Conservation (phyloP, 35 echinoderm and acorn worm genomes). For the Apostichopus japonicus region DNA sequence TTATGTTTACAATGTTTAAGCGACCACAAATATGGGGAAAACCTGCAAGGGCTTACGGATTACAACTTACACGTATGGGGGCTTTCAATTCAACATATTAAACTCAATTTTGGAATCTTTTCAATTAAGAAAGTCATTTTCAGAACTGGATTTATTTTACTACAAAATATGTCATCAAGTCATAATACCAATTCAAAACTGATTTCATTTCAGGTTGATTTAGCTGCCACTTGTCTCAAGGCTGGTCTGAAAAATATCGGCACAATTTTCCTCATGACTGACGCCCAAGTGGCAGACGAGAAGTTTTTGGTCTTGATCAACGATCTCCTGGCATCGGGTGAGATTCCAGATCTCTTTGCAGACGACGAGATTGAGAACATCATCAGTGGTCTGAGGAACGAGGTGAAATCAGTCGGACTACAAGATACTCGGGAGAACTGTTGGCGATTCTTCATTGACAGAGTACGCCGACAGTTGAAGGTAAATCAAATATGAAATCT, state of each 20-base stretch:
- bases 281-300: slow-evolving; percentile 93
- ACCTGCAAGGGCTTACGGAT: no score
- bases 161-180: no score
- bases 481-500: slow-evolving; percentile 37
- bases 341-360: slow-evolving; percentile 92
- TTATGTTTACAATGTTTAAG: no score
- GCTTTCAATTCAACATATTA: no score
- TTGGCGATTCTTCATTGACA: slow-evolving; percentile 97
- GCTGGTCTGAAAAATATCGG: slow-evolving; percentile 94
- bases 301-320: slow-evolving; percentile 98
- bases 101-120: no score
- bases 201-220: slow-evolving; percentile 69
- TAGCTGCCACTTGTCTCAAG: slow-evolving; percentile 78
- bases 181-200: neutral
- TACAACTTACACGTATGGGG: no score
- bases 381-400: slow-evolving; percentile 91
- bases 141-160: no score
- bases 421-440: slow-evolving; percentile 96
- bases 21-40: no score
- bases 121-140: no score
- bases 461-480: slow-evolving; percentile 85
- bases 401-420: slow-evolving; percentile 84
- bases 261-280: slow-evolving; percentile 97
- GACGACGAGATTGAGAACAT: slow-evolving; percentile 98
- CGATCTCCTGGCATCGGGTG: slow-evolving; percentile 93